Conservation (phyloP, 2,797 vertebrate species). For the Melanotaenia boesemani region DNA sequence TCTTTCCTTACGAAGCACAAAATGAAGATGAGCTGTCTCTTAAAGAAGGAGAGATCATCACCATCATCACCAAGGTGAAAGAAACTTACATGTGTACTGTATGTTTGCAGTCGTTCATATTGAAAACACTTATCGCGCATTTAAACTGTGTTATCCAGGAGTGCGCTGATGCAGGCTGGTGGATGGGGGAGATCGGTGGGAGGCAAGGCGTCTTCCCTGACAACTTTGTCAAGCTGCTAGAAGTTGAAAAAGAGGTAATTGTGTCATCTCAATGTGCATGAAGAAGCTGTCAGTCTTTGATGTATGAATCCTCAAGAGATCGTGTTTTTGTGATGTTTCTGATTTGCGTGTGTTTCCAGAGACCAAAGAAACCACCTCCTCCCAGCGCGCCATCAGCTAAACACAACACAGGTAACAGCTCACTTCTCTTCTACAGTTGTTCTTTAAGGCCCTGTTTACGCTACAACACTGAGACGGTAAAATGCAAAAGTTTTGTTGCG, state of each 20-base stretch:
- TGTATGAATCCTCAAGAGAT: not conserved
- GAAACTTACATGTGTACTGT: not conserved
- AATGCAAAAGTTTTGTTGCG: too few relatives aligned
- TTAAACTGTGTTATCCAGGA: constrained; percentile 79
- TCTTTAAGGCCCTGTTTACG: not conserved
- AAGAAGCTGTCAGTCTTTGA: not conserved
- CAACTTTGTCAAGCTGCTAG: constrained; percentile 97
- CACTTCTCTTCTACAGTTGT: not conserved
- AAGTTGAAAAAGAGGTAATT: constrained; percentile 94
- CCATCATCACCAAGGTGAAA: constrained; percentile 91
- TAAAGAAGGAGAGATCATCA: constrained; percentile 95
- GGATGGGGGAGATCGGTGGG: constrained; percentile 94
- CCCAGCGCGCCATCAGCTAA: constrained; percentile 91
- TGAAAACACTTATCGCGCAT: not conserved
- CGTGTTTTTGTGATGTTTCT: constrained; percentile 13
- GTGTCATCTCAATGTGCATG: not conserved
- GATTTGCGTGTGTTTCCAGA: constrained; percentile 81
- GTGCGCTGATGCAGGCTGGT: constrained; percentile 96
- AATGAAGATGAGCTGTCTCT: constrained; percentile 97
- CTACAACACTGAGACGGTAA: too few relatives aligned
- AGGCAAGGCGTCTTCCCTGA: constrained; percentile 95
- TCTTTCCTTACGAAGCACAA: constrained; percentile 96
- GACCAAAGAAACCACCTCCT: constrained; percentile 98
- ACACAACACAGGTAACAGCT: constrained; percentile 88
- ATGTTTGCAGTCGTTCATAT: not conserved